These are phyloP conservation scores for Anableps anableps DNA, from an alignment of 2,797 vertebrate genomes.

Conservation along the genomic window DNA sequence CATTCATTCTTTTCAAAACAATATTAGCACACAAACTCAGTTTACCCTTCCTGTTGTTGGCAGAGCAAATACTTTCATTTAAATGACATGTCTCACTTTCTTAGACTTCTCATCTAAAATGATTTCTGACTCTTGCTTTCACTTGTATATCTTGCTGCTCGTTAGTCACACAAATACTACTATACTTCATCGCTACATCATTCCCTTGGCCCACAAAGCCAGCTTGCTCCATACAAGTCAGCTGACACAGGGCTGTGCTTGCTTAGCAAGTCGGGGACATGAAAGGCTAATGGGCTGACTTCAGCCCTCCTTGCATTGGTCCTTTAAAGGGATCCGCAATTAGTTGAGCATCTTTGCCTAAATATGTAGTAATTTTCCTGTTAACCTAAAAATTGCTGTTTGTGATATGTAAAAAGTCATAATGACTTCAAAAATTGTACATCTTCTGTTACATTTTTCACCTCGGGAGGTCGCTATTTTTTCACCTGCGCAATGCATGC, in stretches of 20 bases:
- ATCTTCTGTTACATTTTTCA: no score
- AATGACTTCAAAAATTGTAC: no score
- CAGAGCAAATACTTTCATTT: not conserved
- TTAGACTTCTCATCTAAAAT: not conserved
- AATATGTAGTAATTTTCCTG: no score
- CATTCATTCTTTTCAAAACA: not conserved
- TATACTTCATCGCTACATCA: not conserved
- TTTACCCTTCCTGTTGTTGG: not conserved
- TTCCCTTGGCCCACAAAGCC: not conserved
- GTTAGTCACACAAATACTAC: not conserved
- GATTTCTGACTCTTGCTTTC: not conserved
- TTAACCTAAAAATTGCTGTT: no score
- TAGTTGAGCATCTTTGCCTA: no score
- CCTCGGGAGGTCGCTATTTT: no score
- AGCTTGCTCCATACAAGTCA: not conserved
- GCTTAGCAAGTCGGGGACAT: not conserved
- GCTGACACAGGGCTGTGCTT: not conserved
- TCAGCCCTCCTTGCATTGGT: not conserved
- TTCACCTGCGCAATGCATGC: no score
- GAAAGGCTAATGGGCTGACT: not conserved
- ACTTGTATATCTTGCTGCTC: not conserved
- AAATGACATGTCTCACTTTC: not conserved
- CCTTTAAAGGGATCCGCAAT: no score
- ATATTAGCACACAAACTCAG: not conserved
- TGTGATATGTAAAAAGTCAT: no score